These are phyloP conservation scores for Parapristionchus giblindavisi DNA, from an alignment of 2,888 invertebrate genomes.

Conservation along the genomic window DNA sequence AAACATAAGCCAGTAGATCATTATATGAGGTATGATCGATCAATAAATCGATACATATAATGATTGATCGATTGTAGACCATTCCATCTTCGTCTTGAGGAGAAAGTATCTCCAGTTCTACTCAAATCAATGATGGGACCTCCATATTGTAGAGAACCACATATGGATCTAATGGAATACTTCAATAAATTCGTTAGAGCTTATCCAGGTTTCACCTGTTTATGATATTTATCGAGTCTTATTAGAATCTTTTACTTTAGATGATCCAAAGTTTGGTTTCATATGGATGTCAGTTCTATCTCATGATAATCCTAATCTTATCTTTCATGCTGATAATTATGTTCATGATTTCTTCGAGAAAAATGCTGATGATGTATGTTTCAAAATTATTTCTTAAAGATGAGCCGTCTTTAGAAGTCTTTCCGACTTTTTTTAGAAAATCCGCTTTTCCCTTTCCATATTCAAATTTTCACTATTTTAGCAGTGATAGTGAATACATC, in stretches of 20 bases:
- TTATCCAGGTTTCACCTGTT: conserved; percentile 11
- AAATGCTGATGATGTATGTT: conserved; percentile 27
- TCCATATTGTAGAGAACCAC: conserved; percentile 5
- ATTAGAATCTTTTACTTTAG: background rate
- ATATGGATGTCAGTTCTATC: conserved; percentile 31
- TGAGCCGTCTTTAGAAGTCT: too few species aligned
- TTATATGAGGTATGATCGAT: conserved; percentile 24
- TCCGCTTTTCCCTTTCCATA: too few species aligned
- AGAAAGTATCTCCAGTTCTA: conserved; percentile 12
- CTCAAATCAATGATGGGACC: conserved; percentile 11
- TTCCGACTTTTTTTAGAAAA: too few species aligned
- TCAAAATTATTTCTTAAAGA: too few species aligned
- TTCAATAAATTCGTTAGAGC: conserved; percentile 27
- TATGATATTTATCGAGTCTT: background rate
- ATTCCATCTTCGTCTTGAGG: conserved; percentile 27
- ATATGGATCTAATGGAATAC: conserved; percentile 30
- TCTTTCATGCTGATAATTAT: conserved; percentile 31
- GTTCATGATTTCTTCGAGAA: conserved; percentile 18
- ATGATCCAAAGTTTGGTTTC: conserved; percentile 25
- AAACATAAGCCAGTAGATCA: conserved; percentile 29
- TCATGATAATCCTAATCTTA: conserved; percentile 28
- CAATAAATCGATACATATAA: too few species aligned
- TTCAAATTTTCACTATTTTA: too few species aligned
- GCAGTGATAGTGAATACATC: too few species aligned
- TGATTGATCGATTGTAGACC: too few species aligned